Conservation (phyloP, 1,140 invertebrate species). For the Bacillus rossius region DNA sequence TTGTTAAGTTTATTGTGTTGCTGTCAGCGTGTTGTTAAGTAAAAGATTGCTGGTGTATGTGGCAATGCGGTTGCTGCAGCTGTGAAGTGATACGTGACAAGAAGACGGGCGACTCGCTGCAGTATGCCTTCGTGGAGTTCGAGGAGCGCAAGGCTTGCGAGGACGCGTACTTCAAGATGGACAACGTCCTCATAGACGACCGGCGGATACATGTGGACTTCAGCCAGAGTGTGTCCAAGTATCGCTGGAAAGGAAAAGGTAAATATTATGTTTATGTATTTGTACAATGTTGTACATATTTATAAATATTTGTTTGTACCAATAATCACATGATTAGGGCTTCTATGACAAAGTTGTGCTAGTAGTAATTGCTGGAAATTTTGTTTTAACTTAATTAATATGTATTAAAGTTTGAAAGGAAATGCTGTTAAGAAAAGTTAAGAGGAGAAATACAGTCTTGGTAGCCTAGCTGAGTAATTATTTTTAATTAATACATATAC, state of each 20-base stretch:
- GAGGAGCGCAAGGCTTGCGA: constrained; percentile 93
- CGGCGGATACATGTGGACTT: constrained; percentile 99
- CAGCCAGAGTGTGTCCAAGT: constrained; percentile 95
- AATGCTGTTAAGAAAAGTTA: too few species aligned
- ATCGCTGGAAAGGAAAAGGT: constrained; percentile 82
- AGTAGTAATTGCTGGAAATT: not conserved
- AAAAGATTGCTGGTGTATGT: too few species aligned
- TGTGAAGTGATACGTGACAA: constrained; percentile 98
- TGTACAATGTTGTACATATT: not conserved
- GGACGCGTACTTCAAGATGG: constrained; percentile 99
- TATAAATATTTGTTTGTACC: too few species aligned
- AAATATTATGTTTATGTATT: not conserved
- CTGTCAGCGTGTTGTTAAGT: not conserved
- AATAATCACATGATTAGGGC: not conserved
- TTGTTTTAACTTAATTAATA: not conserved
- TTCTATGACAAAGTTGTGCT: not conserved
- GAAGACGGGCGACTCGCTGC: constrained; percentile 89
- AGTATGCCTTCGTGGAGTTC: constrained; percentile 99
- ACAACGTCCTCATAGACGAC: constrained; percentile 99
- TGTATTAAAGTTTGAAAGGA: too few species aligned
- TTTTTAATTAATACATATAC: too few species aligned
- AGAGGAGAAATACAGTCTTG: too few species aligned
- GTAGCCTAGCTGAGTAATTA: too few species aligned
- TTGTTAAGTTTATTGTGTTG: constrained; percentile 11
- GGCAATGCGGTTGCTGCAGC: constrained; percentile 45